These are phyloP conservation scores for Aplocera efformata DNA, from an alignment of 2,888 invertebrate genomes.

Conservation along the genomic window DNA sequence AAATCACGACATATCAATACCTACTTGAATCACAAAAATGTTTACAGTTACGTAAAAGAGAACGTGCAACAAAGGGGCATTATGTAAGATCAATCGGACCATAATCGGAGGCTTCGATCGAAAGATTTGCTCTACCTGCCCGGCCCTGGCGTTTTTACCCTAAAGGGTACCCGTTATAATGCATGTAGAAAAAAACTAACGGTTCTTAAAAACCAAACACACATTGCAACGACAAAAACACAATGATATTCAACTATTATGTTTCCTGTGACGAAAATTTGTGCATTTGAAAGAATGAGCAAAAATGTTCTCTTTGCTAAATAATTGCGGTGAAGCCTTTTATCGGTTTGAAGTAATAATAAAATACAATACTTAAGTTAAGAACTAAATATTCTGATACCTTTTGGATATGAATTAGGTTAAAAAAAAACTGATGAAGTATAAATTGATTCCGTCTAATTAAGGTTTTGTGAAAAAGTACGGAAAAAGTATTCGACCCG, in stretches of 20 bases:
- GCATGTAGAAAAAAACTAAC: conserved; percentile 63
- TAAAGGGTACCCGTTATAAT: conserved; percentile 72
- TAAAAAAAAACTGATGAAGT: too few species aligned
- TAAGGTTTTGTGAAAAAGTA: too few species aligned
- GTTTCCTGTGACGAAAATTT: conserved; percentile 63
- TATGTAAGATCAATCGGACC: conserved; percentile 58
- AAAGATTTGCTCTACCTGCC: conserved; percentile 73
- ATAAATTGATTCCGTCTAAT: too few species aligned
- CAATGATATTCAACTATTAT: conserved; percentile 67
- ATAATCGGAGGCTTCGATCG: conserved; percentile 65
- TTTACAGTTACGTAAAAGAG: conserved; percentile 59
- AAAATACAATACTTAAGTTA: too few species aligned
- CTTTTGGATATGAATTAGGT: too few species aligned
- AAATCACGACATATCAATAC: conserved; percentile 15
- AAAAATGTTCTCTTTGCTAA: conserved; percentile 13
- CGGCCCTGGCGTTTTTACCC: conserved; percentile 56
- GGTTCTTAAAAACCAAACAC: conserved; percentile 67
- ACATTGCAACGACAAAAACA: conserved; percentile 72
- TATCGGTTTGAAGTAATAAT: too few species aligned
- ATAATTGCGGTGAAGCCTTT: not conserved
- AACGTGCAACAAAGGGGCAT: conserved; percentile 52
- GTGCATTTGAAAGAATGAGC: conserved; percentile 39
- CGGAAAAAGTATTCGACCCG: too few species aligned
- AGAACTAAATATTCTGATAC: too few species aligned
- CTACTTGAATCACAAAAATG: conserved; percentile 22